phyloP scores from a whole-genome alignment of 2,888 invertebrate genomes.

The Hirudinaria manillensis region DNA sequence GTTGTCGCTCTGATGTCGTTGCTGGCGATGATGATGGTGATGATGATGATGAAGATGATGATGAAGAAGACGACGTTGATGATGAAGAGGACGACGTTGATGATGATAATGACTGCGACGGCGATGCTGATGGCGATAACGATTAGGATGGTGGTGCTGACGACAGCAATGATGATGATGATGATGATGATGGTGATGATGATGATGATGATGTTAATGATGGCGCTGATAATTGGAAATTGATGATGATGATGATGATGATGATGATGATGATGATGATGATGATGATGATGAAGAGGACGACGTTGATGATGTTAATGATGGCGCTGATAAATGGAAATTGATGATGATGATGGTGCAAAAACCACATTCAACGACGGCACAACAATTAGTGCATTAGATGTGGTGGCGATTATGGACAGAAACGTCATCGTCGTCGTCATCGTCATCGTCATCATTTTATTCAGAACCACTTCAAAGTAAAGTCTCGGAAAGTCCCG shows the following conservation, averaged over 20 bases:
- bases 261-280: constrained; percentile 31
- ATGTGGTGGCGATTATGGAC: too few species aligned
- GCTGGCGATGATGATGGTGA: constrained; percentile 60
- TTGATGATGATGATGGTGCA: constrained; percentile 10
- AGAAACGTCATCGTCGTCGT: constrained; percentile 20
- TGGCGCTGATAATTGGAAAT: neutral
- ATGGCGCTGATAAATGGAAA: neutral
- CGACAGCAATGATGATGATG: constrained; percentile 18
- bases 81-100: neutral
- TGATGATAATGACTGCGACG: neutral
- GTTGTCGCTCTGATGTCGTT: constrained; percentile 95
- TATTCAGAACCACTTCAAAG: neutral
- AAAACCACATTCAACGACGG: too few species aligned
- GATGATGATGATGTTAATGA: constrained; percentile 24
- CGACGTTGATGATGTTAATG: neutral
- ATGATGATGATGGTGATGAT: constrained; percentile 23
- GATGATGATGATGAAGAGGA: constrained; percentile 17
- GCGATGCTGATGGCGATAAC: neutral
- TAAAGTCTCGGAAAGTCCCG: too few species aligned
- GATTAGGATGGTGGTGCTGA: constrained; percentile 24
- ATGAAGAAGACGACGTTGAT: neutral
- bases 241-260: constrained; percentile 22
- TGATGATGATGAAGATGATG: constrained; percentile 21
- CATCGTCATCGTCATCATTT: constrained; percentile 20
- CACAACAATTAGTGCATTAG: too few species aligned